Percentiles rank a stretch among this genome's conserved stretches.
Conservation (phyloP, 2,113 vertebrate genomes). For the Vidua chalybeata region DNA sequence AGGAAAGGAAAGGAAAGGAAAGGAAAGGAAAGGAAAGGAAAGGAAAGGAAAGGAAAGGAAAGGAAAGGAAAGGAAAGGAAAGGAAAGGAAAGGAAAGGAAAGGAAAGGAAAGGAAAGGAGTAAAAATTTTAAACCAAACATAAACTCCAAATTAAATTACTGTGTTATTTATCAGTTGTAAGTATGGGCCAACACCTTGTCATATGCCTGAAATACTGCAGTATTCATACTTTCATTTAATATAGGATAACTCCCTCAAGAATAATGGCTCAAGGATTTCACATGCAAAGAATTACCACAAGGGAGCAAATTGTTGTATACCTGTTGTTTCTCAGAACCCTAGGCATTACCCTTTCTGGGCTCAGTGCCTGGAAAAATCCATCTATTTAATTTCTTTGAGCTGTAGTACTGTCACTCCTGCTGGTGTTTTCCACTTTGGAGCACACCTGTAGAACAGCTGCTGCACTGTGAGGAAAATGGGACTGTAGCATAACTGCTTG, state of each 20-base stretch:
- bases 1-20: not conserved
- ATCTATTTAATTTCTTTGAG: not conserved
- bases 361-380: not conserved
- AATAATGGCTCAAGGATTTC: not conserved
- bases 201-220: not conserved
- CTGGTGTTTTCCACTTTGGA: not conserved
- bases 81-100: no score
- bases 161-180: not conserved
- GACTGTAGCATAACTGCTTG: not conserved
- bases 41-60: no score
- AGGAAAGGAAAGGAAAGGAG: no score
- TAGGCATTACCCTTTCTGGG: accelerated
- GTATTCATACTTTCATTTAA: not conserved
- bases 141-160: not conserved
- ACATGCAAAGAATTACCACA: not conserved
- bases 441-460: not conserved
- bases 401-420: not conserved
- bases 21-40: no score
- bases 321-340: not conserved
- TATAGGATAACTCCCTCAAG: not conserved
- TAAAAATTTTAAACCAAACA: not conserved
- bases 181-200: not conserved
- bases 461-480: not conserved
- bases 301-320: not conserved
- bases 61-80: no score